Base-by-base conservation (phyloP, 1,140 invertebrate species). In the Elymnias hypermnestra region DNA sequence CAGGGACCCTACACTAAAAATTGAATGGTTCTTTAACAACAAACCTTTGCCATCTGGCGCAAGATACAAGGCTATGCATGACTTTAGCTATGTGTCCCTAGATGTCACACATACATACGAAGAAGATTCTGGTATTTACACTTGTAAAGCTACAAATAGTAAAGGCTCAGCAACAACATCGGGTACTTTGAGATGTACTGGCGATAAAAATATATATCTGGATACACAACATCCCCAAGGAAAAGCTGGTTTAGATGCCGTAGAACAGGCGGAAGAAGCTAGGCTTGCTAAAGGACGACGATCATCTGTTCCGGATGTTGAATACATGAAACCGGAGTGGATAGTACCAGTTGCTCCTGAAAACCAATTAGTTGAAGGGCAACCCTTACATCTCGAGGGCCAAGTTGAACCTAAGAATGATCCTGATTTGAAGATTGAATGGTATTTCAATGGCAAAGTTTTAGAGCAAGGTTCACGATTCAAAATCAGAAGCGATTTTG, bases 401-500 rank as follows among this genome's bases (percentile, higher is more conserved):
- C 93, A 94, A 70, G 95, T 98, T 3, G 95, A 97, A 82, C 98
- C 98, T 23, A 95, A 97, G 67, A 96, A 96, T 5, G 98, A 99
- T 87, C 91, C 96, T 1, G 94, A 93, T 38, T 92, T 99, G 71
- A 92, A 94, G 55, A 94, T 98, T 1, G 95, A 97, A 83, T 98
- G 97, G 97, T 96, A 94, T 79, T 93, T 95, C 63, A 97, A 97
- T 72, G 95, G 95, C 22, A 96, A 96, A 86, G 87, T 91, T 18
- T 79, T 97, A 12, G 93, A 94, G 57, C 93, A 95, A 72, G 95
- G 93, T 54, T 92, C 94, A 3, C 87, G 95, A 41, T 97, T 95
- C 71, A 96, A 95, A 73, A 90, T 95, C 76, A 94, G 93, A 0
- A 95, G 90, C 72, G 96, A 98, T 60, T 98, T 98, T 76, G 96